phyloP scores from a whole-genome alignment of 2,113 vertebrate genomes.

The Campylomormyrus numenius region DNA sequence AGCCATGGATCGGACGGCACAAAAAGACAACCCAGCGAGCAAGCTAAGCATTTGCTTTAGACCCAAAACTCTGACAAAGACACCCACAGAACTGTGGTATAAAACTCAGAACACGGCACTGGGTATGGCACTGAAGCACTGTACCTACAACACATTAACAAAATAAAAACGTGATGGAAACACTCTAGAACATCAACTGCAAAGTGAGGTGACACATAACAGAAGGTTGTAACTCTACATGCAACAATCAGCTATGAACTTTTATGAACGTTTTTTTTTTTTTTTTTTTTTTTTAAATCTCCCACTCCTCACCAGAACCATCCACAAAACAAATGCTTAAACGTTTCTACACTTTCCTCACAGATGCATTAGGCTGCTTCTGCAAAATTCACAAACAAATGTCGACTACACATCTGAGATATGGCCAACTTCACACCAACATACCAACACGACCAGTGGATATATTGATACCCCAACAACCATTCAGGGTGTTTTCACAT shows the following conservation, averaged over 20 bases:
- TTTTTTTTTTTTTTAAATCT: not conserved
- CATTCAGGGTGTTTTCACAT: not conserved
- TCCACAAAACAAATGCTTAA: conserved; percentile 6
- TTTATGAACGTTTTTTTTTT: not conserved
- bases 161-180: not conserved
- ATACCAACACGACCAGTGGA: not conserved
- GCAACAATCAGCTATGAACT: not conserved
- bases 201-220: not conserved
- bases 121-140: conserved; percentile 15
- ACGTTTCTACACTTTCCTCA: not conserved
- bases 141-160: not conserved
- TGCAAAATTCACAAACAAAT: conserved; percentile 27
- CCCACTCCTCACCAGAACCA: not conserved
- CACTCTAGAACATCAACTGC: not conserved
- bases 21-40: not conserved
- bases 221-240: not conserved
- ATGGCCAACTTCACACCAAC: not conserved
- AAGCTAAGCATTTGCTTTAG: not conserved
- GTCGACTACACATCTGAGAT: not conserved
- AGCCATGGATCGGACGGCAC: conserved; percentile 3
- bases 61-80: not conserved
- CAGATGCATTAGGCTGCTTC: conserved; percentile 27
- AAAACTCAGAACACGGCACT: conserved; percentile 7
- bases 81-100: not conserved
- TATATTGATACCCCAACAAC: not conserved